Evolutionary conservation across 2,797 vertebrate species (phyloP), one percentile per base, ranked within the genome.

Genomic region (Lindbergichthys nudifrons): DNA sequence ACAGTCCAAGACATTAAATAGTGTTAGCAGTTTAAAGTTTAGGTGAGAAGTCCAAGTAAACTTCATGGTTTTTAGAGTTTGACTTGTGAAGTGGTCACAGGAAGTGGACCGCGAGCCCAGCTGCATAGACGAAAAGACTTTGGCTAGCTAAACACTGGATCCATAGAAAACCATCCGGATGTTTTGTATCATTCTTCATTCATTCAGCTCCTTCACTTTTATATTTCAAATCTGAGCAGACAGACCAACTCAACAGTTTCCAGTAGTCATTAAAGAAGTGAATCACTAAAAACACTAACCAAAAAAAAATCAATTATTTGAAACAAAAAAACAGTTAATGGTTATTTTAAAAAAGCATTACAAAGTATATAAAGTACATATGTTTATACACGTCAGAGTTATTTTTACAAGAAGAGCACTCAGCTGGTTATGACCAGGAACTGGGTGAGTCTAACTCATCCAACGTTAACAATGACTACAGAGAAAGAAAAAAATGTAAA

Each of bases 121-220:
- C 83, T 88, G 84, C 82, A 88, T 72, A 80, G 82, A 87, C 5
- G n/a, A 74, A 78, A 82, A 77, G 18, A 79, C 72, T 81, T 89
- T 86, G 81, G 76, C 66, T 66, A 79, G 53, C 76, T 73, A 73
- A 80, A 71, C 66, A 66, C 68, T 58, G 67, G 41, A 57, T 77
- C 47, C 76, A 65, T 64, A 64, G 47, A 65, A 46, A 68, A 62
- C 57, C 85, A 73, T 51, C 61, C 47, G 70, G 59, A 65, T 51
- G 48, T 46, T 43, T n/a, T 21, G 58, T 19, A 4, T 76, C 80
- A 53, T 42, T 81, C 60, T 68, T 76, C 77, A 85, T 64, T 73
- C 64, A 73, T 71, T 82, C 69, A 52, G 36, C 66, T 73, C 56
- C 71, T 70, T 86, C 51, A 69, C 63, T 66, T 63, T 52, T 42